Evolutionary conservation across 2,113 vertebrate species (phyloP), one percentile per base, ranked within the genome.

Genomic region (Misgurnus mizolepis): DNA sequence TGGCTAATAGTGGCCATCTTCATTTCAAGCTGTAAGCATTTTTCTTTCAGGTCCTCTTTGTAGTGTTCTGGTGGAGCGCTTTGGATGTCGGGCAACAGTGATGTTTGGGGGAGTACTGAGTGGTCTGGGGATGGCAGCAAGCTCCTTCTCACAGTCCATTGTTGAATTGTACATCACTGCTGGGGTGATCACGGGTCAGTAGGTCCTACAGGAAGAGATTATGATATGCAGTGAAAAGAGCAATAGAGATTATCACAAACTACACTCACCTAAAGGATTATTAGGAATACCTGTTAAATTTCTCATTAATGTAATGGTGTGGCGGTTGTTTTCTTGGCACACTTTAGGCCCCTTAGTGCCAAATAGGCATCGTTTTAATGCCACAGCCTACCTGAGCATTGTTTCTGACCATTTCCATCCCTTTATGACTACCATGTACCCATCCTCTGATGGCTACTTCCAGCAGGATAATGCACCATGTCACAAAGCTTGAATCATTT

Each of bases 61-160:
- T 67, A 95, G 96, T 80, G 71, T 98, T 80, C 66, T 99, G 90
- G 95, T 98, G 90, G 93, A 91, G 84, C 87, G 73, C 9, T 92
- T 96, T 4, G 96, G 97, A 88, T 98, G 96, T 91, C 86, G 97
- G 41, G 86, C 84, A 27, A 93, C 90, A 0, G 92, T 95, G 79
- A 98, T 98, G 92, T 65, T 96, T 22, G 97, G 97, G 0, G 97
- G 97, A 0, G 79, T 97, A 79, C 90, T 99, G 87, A 96, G 96
- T 6, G 91, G 95, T 0, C 79, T 95, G 9, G 96, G 97, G 64
- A 96, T 99, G 96, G 94, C 94, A 1, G 89, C 91, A 86, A 92
- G 96, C 85, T 94, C 94, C 47, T 98, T 97, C 88, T 94, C 95
- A 83, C 83, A 60, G 71, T 94, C 94, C 62, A 94, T 98, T 65